Evolutionary conservation across 2,797 vertebrate genomes (phyloP).

Genomic region (Acanthiza pusilla): DNA sequence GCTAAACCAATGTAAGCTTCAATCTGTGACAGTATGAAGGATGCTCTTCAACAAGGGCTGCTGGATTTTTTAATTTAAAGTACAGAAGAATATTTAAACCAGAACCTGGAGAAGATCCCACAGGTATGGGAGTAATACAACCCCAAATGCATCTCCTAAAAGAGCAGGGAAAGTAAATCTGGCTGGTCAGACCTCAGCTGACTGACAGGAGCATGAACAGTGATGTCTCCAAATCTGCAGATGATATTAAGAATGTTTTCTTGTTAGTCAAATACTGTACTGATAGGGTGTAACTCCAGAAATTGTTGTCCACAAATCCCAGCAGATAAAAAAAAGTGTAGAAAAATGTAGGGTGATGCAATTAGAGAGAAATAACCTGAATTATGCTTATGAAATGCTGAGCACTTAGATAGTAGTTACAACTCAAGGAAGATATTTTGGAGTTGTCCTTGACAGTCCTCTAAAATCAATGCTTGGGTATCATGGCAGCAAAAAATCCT

Average conservation of each 20-base stretch:
- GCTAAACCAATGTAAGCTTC: neutral
- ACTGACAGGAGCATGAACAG: neutral
- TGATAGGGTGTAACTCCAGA: neutral
- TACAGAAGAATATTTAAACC: neutral
- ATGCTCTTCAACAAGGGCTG: neutral
- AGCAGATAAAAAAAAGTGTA: neutral
- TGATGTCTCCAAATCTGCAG: neutral
- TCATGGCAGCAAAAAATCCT: neutral
- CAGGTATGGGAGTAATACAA: neutral
- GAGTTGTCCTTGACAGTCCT: neutral
- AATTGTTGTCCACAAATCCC: neutral
- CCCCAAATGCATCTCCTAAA: neutral
- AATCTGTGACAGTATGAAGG: neutral
- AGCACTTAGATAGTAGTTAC: neutral
- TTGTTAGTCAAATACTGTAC: neutral
- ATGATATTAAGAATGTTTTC: neutral
- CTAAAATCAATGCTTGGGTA: neutral
- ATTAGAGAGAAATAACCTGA: neutral
- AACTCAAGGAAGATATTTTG: neutral
- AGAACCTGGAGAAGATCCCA: neutral
- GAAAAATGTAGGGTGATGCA: neutral
- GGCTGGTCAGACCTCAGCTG: neutral
- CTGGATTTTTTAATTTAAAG: neutral
- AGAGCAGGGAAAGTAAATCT: neutral
- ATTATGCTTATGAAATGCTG: fast-evolving